A percentile compares a stretch with the other conserved stretches of the same genome.
phyloP scores from a whole-genome alignment of 37 sponge, comb jelly and placozoan genomes.

The Tethya wilhelma region DNA sequence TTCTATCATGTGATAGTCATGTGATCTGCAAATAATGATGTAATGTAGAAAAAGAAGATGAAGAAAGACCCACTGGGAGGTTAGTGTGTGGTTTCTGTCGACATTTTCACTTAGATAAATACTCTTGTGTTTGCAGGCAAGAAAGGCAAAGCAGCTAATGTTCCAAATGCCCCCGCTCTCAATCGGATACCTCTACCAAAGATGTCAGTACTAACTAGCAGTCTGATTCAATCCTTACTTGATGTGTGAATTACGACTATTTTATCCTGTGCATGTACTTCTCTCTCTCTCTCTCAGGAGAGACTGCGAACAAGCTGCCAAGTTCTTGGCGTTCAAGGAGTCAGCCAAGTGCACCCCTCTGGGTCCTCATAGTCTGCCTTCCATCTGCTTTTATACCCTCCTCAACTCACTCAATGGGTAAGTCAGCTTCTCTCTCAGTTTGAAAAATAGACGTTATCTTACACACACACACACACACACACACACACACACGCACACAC shows the following conservation, averaged over 20 bases:
- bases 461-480: conserved; percentile 14
- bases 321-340: conserved; percentile 79
- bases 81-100: not conserved
- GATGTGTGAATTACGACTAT: too few relatives aligned
- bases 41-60: conserved; percentile 89
- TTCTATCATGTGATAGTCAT: too few relatives aligned
- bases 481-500: conserved; percentile 12
- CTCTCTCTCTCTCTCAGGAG: too few relatives aligned
- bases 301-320: conserved; percentile 77
- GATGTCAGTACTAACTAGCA: conserved; percentile 75
- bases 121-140: conserved; percentile 55
- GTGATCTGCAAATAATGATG: too few relatives aligned
- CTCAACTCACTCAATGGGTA: conserved; percentile 77
- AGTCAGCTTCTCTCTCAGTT: too few relatives aligned
- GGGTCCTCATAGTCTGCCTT: conserved; percentile 67
- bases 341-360: conserved; percentile 69
- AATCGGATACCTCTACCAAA: conserved; percentile 88
- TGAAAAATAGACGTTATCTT: too few relatives aligned
- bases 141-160: conserved; percentile 70
- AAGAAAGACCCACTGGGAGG: conserved; percentile 74
- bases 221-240: too few relatives aligned
- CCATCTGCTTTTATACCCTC: conserved; percentile 89
- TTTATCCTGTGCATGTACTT: too few relatives aligned
- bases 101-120: not conserved
- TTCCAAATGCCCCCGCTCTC: conserved; percentile 88